Percentiles rank a stretch among this genome's conserved stretches.
phyloP scores from a whole-genome alignment of 2,888 invertebrate genomes.

The Julus scandinavius region DNA sequence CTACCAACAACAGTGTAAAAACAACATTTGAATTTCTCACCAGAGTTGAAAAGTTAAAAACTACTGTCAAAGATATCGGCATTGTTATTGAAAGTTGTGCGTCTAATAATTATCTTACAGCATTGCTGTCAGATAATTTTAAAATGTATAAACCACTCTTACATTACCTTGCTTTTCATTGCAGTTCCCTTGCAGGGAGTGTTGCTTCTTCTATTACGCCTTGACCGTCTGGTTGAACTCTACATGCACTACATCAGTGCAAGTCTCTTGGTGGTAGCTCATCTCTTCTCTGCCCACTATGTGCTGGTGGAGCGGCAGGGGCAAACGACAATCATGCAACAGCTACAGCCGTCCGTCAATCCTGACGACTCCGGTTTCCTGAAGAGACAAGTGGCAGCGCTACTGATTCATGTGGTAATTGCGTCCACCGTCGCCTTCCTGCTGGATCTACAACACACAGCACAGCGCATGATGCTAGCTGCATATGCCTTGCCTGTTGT shows the following conservation, averaged over 20 bases:
- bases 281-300: conserved; percentile 67
- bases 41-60: no score
- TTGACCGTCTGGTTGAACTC: conserved; percentile 67
- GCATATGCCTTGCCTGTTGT: conserved; percentile 68
- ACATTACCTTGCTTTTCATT: conserved; percentile 30
- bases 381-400: conserved; percentile 63
- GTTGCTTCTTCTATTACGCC: conserved; percentile 68
- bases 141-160: no score
- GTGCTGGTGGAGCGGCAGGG: conserved; percentile 62
- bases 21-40: no score
- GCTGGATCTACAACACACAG: conserved; percentile 65
- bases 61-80: no score
- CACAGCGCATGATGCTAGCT: conserved; percentile 65
- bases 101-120: no score
- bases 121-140: no score
- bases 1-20: no score
- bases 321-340: not conserved
- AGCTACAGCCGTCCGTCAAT: conserved; percentile 53
- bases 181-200: conserved; percentile 68
- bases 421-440: conserved; percentile 64
- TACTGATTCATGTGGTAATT: conserved; percentile 65
- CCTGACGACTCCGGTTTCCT: conserved; percentile 61
- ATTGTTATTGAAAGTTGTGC: no score
- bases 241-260: conserved; percentile 69
- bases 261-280: conserved; percentile 66